Evolutionary conservation across 2,113 vertebrate genomes (phyloP).

Genomic region (Genyomyrus donnyi): DNA sequence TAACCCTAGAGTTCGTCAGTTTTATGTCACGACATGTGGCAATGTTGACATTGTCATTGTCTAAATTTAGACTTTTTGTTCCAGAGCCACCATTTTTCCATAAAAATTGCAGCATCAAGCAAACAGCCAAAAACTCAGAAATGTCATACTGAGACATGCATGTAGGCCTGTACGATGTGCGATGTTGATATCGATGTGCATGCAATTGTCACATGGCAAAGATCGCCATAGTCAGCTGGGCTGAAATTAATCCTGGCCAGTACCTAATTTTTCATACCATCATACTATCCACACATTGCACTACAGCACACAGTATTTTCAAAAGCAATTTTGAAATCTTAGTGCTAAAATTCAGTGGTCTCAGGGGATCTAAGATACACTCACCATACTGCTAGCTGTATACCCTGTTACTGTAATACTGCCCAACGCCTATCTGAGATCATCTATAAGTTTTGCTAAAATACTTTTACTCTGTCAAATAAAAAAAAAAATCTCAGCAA

Average conservation of each 20-base stretch:
- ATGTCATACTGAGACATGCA: not conserved
- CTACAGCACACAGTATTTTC: not conserved
- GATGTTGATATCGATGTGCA: not conserved
- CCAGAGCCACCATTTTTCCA: not conserved
- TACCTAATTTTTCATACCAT: not conserved
- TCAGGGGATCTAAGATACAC: not conserved
- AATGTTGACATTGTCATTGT: not conserved
- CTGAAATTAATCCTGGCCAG: not conserved
- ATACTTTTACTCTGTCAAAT: not conserved
- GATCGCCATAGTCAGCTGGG: not conserved
- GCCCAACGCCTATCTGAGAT: not conserved
- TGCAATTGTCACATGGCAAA: not conserved
- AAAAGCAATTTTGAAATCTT: not conserved
- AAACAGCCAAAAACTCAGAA: not conserved
- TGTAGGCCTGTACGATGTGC: not conserved
- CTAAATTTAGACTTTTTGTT: not conserved
- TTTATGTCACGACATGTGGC: not conserved
- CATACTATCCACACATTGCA: not conserved
- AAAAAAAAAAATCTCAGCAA: not conserved
- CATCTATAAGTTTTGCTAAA: not conserved
- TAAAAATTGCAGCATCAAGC: not conserved
- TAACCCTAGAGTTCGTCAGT: not conserved
- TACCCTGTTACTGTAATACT: not conserved
- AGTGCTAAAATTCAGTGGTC: not conserved
- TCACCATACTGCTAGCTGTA: not conserved